Evolutionary conservation across 2,797 vertebrate genomes (phyloP), one percentile per base, ranked within the genome.

Genomic region (Coluber constrictor): DNA sequence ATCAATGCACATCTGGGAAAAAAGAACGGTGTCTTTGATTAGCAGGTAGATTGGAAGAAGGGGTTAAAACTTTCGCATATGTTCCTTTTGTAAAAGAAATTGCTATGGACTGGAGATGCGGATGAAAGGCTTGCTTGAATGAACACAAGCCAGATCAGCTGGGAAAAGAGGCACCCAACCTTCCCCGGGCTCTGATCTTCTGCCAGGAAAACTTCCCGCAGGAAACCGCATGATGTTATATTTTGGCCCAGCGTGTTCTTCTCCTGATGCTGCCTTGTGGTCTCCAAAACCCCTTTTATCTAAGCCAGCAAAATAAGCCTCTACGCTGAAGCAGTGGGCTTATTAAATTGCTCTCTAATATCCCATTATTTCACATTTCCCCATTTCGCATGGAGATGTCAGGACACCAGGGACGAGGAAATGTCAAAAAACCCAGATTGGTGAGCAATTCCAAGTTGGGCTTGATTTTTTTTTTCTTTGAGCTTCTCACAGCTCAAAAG

Each of bases 21-120:
- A 27, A 51, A 51, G 43, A 13, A 51, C 8, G 23, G 23, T 2
- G 43, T 12, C 10, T 12, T 23, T 83, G 79, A 47, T 86, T 20
- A 51, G 43, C 9, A 27, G 25, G 12, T 86, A 86, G 25, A 6
- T 51, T 86, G 86, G 27, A 54, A 86, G 47, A 29, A 47, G 37
- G 70, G 9, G 37, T 12, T 83, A 83, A 83, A 25, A 5, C 74
- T 83, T 47, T 12, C 12, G 37, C 37, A 83, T 5, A 12, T 47
- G 37, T 6, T 23, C 8, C 10, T 47, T 83, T 83, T 12, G 43
- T 12, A 5, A 47, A 83, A 83, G 37, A 11, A 79, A 9, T 43
- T 0, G 1, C 70, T 23, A 79, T 20, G 20, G 11, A 2, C 18
- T 0, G 4, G 37, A 54, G 47, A 16, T 2, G 1, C 25, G 4